Base-by-base conservation (phyloP, 1,140 invertebrate species). In the Heliconius hermathena region DNA sequence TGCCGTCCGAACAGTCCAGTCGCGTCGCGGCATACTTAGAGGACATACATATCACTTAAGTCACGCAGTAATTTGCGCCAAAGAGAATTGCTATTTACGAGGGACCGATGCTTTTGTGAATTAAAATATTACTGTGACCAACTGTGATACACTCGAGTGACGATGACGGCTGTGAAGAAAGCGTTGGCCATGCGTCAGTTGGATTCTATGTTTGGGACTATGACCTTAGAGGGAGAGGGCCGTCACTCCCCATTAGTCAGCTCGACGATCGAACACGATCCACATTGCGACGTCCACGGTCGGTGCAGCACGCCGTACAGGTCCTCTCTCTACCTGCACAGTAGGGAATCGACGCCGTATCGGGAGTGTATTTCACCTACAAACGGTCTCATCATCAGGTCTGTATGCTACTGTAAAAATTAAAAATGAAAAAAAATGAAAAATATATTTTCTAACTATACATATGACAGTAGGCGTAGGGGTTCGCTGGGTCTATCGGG, bases 251-350 rank as follows among this genome's bases (percentile, higher is more conserved):
- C 95, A 26, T 92, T 95, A 71, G 89, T 95, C 54, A 93, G 90
- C 81, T 92, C 95, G 3, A 95, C 95, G 78, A 92, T 96, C 20
- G 96, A 96, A 86, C 90, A 95, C 70, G 95, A 96, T 83, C 91
- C 94, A 41, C 95, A 95, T 73, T 97, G 97, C 85, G 96, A 97
- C 77, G 96, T 97, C n/a, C 97, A 97, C 84, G 96, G 96, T 8
- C 88, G 91, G 9, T 96, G 95, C 82, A 95, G 95, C 83, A 95
- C 94, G 60, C 95, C 95, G 4, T 90, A 93, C 74, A 81, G 89
- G 33, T 93, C 91, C 1, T 93, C 93, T 11, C 86, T 94, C 13
- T 94, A 94, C 79, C 86, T 94, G 29, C 91, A 94, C 84, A 91
- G 91, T 77, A 84, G 91, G 75, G 92, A 94, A 79, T 92, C 91